These are phyloP conservation scores for Anarrhichthys ocellatus DNA, from an alignment of 2,113 vertebrate genomes.

Conservation along the genomic window DNA sequence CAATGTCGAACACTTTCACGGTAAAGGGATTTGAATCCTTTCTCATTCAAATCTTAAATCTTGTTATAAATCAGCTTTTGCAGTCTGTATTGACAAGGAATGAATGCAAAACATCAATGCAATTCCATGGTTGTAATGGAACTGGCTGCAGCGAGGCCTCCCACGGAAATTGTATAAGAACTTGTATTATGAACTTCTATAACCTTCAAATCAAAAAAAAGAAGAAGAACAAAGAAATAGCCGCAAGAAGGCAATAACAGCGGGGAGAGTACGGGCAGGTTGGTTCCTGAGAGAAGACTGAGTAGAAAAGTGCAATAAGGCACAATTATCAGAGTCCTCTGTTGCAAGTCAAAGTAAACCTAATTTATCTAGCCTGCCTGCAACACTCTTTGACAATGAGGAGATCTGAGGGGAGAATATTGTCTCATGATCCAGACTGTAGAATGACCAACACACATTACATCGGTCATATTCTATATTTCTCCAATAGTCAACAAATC, in stretches of 20 bases:
- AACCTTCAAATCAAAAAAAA: constrained; percentile 58
- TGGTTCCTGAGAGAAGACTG: constrained; percentile 4
- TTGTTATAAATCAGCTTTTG: constrained; percentile 34
- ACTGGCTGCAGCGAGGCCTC: not conserved
- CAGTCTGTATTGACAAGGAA: not conserved
- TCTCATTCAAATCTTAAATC: not conserved
- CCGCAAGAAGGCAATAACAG: constrained; percentile 64
- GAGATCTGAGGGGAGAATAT: constrained; percentile 21
- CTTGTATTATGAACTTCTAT: constrained; percentile 49
- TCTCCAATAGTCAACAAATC: too few species aligned
- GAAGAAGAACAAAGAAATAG: constrained; percentile 46
- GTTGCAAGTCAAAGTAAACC: constrained; percentile 63
- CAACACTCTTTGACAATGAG: constrained; percentile 45
- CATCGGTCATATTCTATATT: not conserved
- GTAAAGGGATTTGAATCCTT: not conserved
- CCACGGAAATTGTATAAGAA: not conserved
- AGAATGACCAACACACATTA: constrained; percentile 6
- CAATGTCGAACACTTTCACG: constrained; percentile 20
- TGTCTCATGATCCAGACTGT: constrained; percentile 7
- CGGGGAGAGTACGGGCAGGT: constrained; percentile 18
- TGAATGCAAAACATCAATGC: not conserved
- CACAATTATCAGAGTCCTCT: constrained; percentile 51
- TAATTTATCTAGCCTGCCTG: constrained; percentile 35
- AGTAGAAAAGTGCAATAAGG: constrained; percentile 66
- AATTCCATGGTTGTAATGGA: not conserved